Base-by-base conservation (phyloP, 2,797 vertebrate genomes). In the Cephalopachus bancanus region DNA sequence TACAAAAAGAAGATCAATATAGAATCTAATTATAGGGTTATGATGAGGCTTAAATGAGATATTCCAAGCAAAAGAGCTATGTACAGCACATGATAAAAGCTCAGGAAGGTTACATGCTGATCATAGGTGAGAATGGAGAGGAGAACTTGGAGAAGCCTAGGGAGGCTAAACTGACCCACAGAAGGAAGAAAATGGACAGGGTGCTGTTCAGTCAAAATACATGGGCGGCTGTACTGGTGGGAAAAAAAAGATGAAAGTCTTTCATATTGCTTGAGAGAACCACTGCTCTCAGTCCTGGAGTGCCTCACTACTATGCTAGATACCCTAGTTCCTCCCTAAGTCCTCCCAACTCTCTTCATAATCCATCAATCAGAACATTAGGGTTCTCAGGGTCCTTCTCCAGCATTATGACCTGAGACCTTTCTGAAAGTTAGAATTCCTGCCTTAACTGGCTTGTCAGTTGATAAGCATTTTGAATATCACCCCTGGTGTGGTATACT, bases 401-500 rank as follows among this genome's bases (percentile, higher is more conserved):
- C 17, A 75, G 12, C 26, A 57, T 22, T 64, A 30, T 20, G n/a
- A 30, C 10, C 53, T 30, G 51, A 81, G 71, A 76, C 6, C 16
- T 84, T 76, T 37, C 78, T 60, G 30, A 90, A 33, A 57, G 5
- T 89, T 60, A 65, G 49, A 84, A 51, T 55, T 22, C 3, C 20
- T 78, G 12, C n/a, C 59, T 33, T 64, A 59, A 71, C 37, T 14
- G 19, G 15, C 17, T 4, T 53, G 51, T 69, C 5, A 2, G 10
- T 67, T 92, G 80, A 60, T 71, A 44, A 60, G 62, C n/a, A 85
- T 84, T 91, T 89, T 89, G 60, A 87, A 44, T 67, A 28, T 81
- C 37, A 67, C 17, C 19, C 0, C 49, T 76, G 4, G 5, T 67
- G 2, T 69, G 33, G 1, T n/a, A 60, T 33, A 37, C 30, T 80